Evolutionary conservation across 2,113 vertebrate species (phyloP).

Genomic region (Triplophysa tibetana): DNA sequence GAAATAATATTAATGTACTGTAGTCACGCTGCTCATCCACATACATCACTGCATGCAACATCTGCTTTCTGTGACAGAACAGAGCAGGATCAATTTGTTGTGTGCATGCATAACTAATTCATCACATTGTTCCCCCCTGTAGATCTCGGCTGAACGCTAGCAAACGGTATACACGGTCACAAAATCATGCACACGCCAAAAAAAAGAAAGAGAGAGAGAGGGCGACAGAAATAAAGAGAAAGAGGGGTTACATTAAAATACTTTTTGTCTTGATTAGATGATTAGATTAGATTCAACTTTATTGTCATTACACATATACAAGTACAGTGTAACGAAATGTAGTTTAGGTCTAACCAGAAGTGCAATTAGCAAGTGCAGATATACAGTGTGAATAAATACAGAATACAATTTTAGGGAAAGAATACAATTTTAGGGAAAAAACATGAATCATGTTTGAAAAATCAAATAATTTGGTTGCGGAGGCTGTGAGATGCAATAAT

Average conservation of each 20-base stretch:
- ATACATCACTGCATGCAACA: conserved; percentile 57
- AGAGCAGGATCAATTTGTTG: conserved; percentile 62
- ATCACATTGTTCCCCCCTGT: conserved; percentile 57
- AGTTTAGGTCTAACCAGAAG: too few species aligned
- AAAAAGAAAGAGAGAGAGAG: background rate
- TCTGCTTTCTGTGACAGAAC: conserved; percentile 58
- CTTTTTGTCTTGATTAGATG: conserved; percentile 29
- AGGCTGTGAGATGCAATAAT: background rate
- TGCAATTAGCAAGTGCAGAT: too few species aligned
- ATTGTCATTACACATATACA: too few species aligned
- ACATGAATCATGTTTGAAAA: conserved; percentile 35
- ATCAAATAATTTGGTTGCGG: conserved; percentile 4
- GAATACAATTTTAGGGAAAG: too few species aligned
- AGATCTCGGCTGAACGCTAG: conserved; percentile 44
- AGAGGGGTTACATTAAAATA: conserved; percentile 17
- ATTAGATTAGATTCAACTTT: too few species aligned
- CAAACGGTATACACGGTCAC: conserved; percentile 53
- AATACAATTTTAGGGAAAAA: too few species aligned
- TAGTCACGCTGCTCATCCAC: conserved; percentile 48
- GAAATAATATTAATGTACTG: conserved; percentile 56
- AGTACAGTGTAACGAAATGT: too few species aligned
- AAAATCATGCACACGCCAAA: conserved; percentile 23
- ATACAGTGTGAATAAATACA: too few species aligned
- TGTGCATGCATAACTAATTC: conserved; percentile 60
- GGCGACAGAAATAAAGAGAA: conserved; percentile 12